phyloP scores from a whole-genome alignment of 2,113 vertebrate species.

The Petromus typicus region DNA sequence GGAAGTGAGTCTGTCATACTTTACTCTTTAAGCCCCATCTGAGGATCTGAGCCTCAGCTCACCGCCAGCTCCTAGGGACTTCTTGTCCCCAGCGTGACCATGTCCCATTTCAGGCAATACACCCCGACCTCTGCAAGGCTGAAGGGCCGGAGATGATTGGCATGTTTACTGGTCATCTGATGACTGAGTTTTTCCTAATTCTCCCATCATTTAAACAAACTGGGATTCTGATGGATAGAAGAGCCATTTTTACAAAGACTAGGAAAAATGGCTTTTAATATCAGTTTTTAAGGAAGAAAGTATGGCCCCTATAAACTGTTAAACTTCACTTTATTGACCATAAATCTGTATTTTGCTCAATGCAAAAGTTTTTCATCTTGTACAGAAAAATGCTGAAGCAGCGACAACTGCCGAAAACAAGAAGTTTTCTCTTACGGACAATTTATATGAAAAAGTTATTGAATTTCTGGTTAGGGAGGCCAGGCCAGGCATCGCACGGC shows the following conservation, averaged over 20 bases:
- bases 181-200: conserved; percentile 51
- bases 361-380: conserved; percentile 92
- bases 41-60: not conserved
- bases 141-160: not conserved
- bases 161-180: not conserved
- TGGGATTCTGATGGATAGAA: conserved; percentile 74
- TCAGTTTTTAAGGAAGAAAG: conserved; percentile 86
- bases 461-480: conserved; percentile 87
- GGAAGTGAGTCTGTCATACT: not conserved
- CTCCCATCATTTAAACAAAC: conserved; percentile 77
- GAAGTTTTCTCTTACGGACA: conserved; percentile 90
- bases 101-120: not conserved
- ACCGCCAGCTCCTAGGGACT: not conserved
- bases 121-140: not conserved
- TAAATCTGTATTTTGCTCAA: conserved; percentile 93
- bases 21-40: not conserved
- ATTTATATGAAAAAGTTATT: conserved; percentile 91
- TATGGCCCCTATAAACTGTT: conserved; percentile 87
- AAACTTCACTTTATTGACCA: conserved; percentile 91
- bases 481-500: conserved; percentile 59
- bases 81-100: not conserved
- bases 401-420: conserved; percentile 87
- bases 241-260: conserved; percentile 72
- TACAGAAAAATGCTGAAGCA: conserved; percentile 90
- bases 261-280: conserved; percentile 89